Evolutionary conservation across 2,888 invertebrate genomes (phyloP).

Genomic region (Papilio demoleus): DNA sequence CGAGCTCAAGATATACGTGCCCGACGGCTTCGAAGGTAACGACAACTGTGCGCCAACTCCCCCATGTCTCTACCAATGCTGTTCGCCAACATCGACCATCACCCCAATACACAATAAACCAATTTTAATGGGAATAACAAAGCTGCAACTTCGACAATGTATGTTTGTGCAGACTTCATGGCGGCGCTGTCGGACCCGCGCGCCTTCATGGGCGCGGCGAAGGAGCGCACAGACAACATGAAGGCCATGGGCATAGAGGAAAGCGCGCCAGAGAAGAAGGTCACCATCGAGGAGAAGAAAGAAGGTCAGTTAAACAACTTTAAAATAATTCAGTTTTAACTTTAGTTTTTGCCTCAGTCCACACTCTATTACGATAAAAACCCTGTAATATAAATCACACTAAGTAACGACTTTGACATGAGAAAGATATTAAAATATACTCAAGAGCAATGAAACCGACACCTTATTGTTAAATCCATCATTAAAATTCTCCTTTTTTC

Average conservation of each 20-base stretch:
- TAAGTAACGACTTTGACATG: too few species aligned
- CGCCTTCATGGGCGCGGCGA: slow-evolving; percentile 94
- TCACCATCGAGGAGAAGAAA: slow-evolving; percentile 87
- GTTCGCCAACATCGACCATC: too few species aligned
- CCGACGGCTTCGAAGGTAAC: slow-evolving; percentile 97
- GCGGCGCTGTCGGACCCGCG: slow-evolving; percentile 98
- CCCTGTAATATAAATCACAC: too few species aligned
- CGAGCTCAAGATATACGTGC: slow-evolving; percentile 99
- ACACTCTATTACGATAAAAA: too few species aligned
- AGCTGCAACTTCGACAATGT: not conserved
- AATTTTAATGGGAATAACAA: not conserved
- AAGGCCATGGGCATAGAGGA: slow-evolving; percentile 97
- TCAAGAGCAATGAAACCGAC: too few species aligned
- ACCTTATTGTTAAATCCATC: too few species aligned
- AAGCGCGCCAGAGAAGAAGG: slow-evolving; percentile 86
- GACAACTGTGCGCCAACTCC: not conserved
- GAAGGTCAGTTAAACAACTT: slow-evolving; percentile 78
- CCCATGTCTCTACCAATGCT: not conserved
- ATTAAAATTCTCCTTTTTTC: too few species aligned
- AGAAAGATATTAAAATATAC: too few species aligned
- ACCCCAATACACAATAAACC: not conserved
- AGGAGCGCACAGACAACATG: slow-evolving; percentile 95
- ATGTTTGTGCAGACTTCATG: slow-evolving; percentile 91
- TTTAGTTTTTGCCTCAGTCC: too few species aligned
- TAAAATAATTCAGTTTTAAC: too few species aligned